phyloP scores from a whole-genome alignment of 1,140 invertebrate species.

The Phortica variegata region DNA sequence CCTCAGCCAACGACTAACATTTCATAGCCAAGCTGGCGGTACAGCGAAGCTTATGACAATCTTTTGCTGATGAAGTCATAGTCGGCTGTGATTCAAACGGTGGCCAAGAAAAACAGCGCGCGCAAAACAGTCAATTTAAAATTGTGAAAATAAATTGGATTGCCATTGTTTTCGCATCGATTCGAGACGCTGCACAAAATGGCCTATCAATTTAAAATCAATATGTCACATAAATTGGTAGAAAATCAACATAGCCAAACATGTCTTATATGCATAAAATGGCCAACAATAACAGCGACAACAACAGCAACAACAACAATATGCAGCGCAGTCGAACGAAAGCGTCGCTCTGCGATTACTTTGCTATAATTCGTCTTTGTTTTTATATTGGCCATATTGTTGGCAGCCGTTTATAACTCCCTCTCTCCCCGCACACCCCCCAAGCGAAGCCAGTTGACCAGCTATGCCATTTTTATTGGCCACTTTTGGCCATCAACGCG shows the following conservation, averaged over 20 bases:
- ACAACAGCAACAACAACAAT: slow-evolving; percentile 10
- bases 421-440: too few species aligned
- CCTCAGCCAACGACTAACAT: too few species aligned
- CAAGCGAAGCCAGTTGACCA: too few species aligned
- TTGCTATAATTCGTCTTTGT: slow-evolving; percentile 48
- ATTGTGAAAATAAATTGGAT: slow-evolving; percentile 40
- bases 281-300: background rate
- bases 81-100: background rate
- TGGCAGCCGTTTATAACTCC: slow-evolving; percentile 13
- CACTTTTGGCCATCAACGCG: slow-evolving; percentile 43
- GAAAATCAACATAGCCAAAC: slow-evolving; percentile 54
- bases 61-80: slow-evolving; percentile 33
- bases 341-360: slow-evolving; percentile 40
- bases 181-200: slow-evolving; percentile 34
- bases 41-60: background rate
- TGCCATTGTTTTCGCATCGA: slow-evolving; percentile 2
- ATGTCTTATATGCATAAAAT: background rate
- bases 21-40: too few species aligned
- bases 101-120: slow-evolving; percentile 5
- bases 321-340: slow-evolving; percentile 28
- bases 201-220: slow-evolving; percentile 57
- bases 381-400: slow-evolving; percentile 11
- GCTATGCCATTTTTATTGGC: slow-evolving; percentile 39
- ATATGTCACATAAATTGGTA: slow-evolving; percentile 58
- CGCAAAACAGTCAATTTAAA: slow-evolving; percentile 41